phyloP scores from a whole-genome alignment of 2,113 vertebrate species.

The Tamias sibiricus region DNA sequence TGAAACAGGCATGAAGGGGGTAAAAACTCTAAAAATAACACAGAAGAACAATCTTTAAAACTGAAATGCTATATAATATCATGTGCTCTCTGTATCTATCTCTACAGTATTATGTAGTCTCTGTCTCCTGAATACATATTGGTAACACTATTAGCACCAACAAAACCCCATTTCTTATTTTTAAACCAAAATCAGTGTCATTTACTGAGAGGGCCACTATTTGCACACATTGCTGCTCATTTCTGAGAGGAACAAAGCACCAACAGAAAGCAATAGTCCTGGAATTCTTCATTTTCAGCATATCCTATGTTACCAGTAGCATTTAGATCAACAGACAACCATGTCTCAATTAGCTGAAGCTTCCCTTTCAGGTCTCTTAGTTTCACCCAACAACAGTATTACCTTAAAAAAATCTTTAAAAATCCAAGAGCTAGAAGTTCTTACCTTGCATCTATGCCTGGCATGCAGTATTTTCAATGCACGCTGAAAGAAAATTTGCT shows the following conservation, averaged over 20 bases:
- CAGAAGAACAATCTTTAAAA: neutral
- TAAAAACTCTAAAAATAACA: conserved; percentile 30
- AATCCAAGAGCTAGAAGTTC: neutral
- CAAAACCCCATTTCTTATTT: neutral
- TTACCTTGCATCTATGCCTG: neutral
- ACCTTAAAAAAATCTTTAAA: conserved; percentile 1
- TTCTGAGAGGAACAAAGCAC: neutral
- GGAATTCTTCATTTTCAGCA: neutral
- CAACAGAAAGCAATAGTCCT: neutral
- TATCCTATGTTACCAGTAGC: neutral
- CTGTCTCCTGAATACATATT: conserved; percentile 19
- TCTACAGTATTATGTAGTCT: neutral
- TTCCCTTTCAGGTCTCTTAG: neutral
- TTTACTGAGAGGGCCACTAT: neutral
- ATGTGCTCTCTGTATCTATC: neutral
- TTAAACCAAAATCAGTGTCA: neutral
- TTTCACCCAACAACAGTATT: conserved; percentile 19
- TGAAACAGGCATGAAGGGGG: neutral
- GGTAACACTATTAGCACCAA: neutral
- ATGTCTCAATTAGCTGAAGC: neutral
- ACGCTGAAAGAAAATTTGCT: neutral
- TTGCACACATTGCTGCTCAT: neutral
- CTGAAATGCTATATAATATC: neutral
- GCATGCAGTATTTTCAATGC: neutral
- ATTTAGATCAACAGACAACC: neutral